Conservation (phyloP, 2,113 vertebrate species). For the Hassar affinis region DNA sequence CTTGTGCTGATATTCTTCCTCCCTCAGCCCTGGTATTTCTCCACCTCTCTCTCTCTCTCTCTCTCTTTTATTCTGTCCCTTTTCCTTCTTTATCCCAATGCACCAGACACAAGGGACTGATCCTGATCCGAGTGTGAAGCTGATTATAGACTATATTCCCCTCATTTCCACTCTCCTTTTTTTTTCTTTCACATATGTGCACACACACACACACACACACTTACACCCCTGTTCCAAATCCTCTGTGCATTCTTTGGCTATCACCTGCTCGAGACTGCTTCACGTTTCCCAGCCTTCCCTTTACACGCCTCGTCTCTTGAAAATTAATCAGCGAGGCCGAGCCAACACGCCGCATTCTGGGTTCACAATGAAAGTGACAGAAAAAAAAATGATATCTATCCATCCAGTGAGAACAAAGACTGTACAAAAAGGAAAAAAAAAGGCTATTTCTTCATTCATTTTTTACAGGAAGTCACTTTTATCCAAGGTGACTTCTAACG, state of each 20-base stretch:
- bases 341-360: not conserved
- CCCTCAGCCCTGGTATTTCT: not conserved
- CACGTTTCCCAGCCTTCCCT: not conserved
- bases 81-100: no score
- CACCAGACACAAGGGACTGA: conserved; percentile 29
- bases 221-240: conserved; percentile 32
- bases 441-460: not conserved
- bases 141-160: conserved; percentile 46
- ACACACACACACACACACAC: conserved; percentile 5
- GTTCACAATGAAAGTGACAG: not conserved
- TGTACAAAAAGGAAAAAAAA: not conserved
- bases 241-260: conserved; percentile 45
- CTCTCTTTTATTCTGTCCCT: no score
- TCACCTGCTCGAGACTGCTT: conserved; percentile 40
- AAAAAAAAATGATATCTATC: conserved; percentile 37
- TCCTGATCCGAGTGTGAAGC: conserved; percentile 46
- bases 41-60: not conserved
- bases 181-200: conserved; percentile 2
- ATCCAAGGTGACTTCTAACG: not conserved
- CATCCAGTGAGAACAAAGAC: not conserved
- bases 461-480: not conserved
- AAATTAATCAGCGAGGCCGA: conserved; percentile 29
- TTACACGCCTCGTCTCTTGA: conserved; percentile 35
- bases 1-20: conserved; percentile 3
- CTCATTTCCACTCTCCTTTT: not conserved